Percentiles rank a stretch among this genome's conserved stretches.
Conservation (phyloP, 1,140 invertebrate genomes). For the Carcinoscorpius rotundicauda region DNA sequence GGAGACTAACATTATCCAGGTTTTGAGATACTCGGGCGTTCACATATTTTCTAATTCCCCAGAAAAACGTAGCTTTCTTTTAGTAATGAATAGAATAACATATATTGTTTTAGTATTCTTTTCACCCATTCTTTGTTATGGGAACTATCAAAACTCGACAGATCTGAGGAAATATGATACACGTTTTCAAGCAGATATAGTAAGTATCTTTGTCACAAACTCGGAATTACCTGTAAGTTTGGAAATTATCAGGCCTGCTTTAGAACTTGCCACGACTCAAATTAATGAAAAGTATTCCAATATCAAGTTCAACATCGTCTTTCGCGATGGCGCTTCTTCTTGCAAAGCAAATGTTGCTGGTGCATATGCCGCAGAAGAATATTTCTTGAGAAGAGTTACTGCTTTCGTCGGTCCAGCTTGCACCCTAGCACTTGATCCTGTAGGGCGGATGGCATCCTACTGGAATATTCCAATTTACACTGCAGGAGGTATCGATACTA, state of each 20-base stretch:
- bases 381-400: slow-evolving; percentile 16
- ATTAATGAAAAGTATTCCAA: slow-evolving; percentile 8
- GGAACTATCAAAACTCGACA: no score
- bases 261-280: slow-evolving; percentile 4
- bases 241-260: slow-evolving; percentile 8
- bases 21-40: no score
- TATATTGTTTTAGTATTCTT: no score
- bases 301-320: slow-evolving; percentile 12
- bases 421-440: slow-evolving; percentile 65
- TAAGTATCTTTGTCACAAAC: slow-evolving; percentile 17
- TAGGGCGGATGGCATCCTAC: slow-evolving; percentile 66
- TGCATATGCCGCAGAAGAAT: slow-evolving; percentile 17
- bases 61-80: no score
- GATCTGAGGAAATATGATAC: no score
- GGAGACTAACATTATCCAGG: no score
- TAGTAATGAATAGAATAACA: no score
- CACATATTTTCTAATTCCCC: no score
- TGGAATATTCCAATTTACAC: slow-evolving; percentile 36
- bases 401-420: slow-evolving; percentile 39
- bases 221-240: slow-evolving; percentile 19
- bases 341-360: slow-evolving; percentile 4
- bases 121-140: no score
- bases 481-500: slow-evolving; percentile 46
- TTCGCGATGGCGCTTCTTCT: slow-evolving; percentile 3
- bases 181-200: slow-evolving; percentile 12